Percentiles rank a stretch among this genome's conserved stretches.
Evolutionary conservation across 2,888 invertebrate species (phyloP).

Genomic region (Azorinus chamasolen): DNA sequence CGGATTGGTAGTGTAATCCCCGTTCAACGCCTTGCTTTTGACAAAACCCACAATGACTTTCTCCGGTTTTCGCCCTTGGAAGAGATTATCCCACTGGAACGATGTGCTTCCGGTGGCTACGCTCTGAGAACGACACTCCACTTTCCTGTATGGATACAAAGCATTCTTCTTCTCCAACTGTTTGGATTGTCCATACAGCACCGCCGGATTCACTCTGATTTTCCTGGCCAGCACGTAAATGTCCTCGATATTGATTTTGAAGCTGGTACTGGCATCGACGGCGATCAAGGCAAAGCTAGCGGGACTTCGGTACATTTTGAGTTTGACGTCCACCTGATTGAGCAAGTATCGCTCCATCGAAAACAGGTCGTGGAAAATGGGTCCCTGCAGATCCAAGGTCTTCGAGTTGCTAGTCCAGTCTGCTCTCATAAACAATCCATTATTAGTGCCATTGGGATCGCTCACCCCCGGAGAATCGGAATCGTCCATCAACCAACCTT

Average conservation of each 20-base stretch:
- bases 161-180: slow-evolving; percentile 39
- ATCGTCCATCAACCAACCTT: slow-evolving; percentile 43
- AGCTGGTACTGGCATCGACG: too few relatives aligned
- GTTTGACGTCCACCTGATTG: slow-evolving; percentile 54
- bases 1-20: slow-evolving; percentile 39
- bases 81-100: slow-evolving; percentile 6
- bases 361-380: slow-evolving; percentile 50
- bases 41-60: too few relatives aligned
- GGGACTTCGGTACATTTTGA: slow-evolving; percentile 51
- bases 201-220: slow-evolving; percentile 43
- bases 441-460: slow-evolving; percentile 34
- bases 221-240: slow-evolving; percentile 36
- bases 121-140: slow-evolving; percentile 28
- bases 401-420: slow-evolving; percentile 19
- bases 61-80: too few relatives aligned
- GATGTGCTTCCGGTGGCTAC: not conserved
- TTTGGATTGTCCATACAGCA: slow-evolving; percentile 41
- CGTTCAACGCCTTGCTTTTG: slow-evolving; percentile 32
- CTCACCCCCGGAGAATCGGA: slow-evolving; percentile 30
- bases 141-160: slow-evolving; percentile 24
- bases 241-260: slow-evolving; percentile 29
- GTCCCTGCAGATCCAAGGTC: slow-evolving; percentile 40
- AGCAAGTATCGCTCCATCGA: slow-evolving; percentile 47
- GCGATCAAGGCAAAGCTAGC: slow-evolving; percentile 43
- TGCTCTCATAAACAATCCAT: slow-evolving; percentile 22